phyloP scores from a whole-genome alignment of 2,797 vertebrate species.

The Selene dorsalis region DNA sequence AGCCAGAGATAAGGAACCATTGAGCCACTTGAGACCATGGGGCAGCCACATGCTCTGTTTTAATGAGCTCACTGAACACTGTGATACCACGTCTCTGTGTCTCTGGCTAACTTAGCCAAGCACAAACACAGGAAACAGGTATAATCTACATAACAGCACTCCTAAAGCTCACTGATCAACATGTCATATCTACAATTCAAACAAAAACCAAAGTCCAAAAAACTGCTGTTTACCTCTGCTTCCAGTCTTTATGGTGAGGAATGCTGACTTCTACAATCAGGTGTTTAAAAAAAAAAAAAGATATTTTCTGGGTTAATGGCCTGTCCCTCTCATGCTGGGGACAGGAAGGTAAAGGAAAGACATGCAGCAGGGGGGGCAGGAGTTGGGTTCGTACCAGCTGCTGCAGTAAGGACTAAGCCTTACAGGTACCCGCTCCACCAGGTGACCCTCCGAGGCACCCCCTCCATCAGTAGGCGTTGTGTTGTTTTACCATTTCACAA shows the following conservation, averaged over 20 bases:
- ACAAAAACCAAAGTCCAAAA: background rate
- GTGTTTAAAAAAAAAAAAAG: too few species aligned
- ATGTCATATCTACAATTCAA: background rate
- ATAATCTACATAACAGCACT: background rate
- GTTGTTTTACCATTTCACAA: background rate
- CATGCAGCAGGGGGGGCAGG: too few species aligned
- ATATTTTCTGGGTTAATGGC: too few species aligned
- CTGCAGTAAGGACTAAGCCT: too few species aligned
- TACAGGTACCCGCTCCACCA: too few species aligned
- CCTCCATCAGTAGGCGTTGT: background rate
- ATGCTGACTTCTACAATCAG: too few species aligned
- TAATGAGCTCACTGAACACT: background rate
- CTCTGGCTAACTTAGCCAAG: background rate
- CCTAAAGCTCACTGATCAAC: background rate
- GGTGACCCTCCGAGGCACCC: too few species aligned
- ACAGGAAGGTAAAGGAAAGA: too few species aligned
- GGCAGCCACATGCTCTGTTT: background rate
- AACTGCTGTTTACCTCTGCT: background rate
- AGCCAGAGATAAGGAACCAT: constrained; percentile 11
- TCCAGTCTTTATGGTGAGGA: background rate
- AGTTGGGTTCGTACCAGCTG: too few species aligned
- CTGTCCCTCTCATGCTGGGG: too few species aligned
- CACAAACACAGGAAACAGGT: background rate
- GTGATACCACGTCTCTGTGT: background rate
- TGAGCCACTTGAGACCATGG: background rate